Base-by-base conservation (phyloP, 2,113 vertebrate genomes). In the Holacanthus passer region DNA sequence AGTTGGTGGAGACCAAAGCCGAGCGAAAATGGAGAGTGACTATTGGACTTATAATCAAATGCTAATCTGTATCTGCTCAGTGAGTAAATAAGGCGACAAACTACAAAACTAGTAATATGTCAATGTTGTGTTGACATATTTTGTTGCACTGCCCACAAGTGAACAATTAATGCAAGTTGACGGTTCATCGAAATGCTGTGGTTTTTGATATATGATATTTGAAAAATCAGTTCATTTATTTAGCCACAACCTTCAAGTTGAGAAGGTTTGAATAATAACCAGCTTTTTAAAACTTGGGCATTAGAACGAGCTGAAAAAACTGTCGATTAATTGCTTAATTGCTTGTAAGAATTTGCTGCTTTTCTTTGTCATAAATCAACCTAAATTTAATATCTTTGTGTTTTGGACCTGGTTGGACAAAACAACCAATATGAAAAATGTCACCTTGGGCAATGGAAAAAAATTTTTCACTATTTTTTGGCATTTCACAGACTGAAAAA, bases 1-100 rank as follows among this genome's bases (percentile, higher is more conserved):
- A 39, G 52, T 43, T 45, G 37, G 67, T 55, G 3, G 52, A 71
- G 68, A 56, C 52, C 68, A 43, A 43, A 56, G 29, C 68, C 29
- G 68, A 59, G 27, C 27, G 55, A n/a, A 56, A 37, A 9, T 10
- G 20, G 29, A 32, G 19, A n/a, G 24, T 20, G 17, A 53, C 16
- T 39, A 14, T 24, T 37, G 7, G 13, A 37, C 50, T 69, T 11
- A 10, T 6, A 39, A 1, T 39, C 1, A n/a, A 37, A 37, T 1
- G 4, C 35, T 37, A 37, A 37, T 37, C 7, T 35, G 35, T 35
- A 7, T 35, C 35, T 35, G 35, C 35, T 35, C 7, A 35, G 35
- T 4, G 4, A 7, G 35, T 35, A 35, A 35, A 35, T 35, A 35
- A 35, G 7, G 4, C 35, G 35, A 4, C 35, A 35, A 35, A 35